Base-by-base conservation (phyloP, 2,797 vertebrate genomes). In the Scolopax bukidnonensis region DNA sequence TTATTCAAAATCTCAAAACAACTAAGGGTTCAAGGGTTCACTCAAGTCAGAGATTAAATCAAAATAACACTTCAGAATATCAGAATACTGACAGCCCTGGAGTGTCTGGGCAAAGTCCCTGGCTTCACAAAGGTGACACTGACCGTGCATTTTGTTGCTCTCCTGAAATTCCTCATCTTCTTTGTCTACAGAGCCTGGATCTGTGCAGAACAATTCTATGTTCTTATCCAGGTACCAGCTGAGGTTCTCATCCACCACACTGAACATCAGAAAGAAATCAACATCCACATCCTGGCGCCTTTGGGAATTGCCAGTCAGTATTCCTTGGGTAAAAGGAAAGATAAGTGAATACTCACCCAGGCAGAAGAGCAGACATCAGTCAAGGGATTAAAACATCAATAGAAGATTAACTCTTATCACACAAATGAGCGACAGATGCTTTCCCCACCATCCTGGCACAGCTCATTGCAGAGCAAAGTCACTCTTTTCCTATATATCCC, bases 201-300 rank as follows among this genome's bases (percentile, higher is more conserved):
- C 97, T 67, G 57, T 92, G 68, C 98, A 98, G 88, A 97, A 98
- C 23, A 60, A 93, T 0, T 64, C 97, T 74, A 98, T 96, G 82
- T 98, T 98, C 12, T 98, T 97, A 76, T 98, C 90, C 33, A 98
- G 73, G 78, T 98, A 98, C 98, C 98, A 98, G 74, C 98, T 98
- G 40, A 98, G 95, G 68, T 98, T 98, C 93, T 98, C 98, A 96
- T 98, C 98, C 36, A 98, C 94, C 80, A 98, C 98, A 67, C 97
- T 98, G 95, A 98, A 98, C 97, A 98, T 98, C 57, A 98, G 93
- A 87, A 98, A 98, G 94, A 98, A 98, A 84, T 98, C 96, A 30
- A 96, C 54, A 60, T 97, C 97, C 83, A 98, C 97, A 24, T 98
- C 96, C 60, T 67, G 87, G 12, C 98, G 96, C 9, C 57, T 96